Conservation (phyloP, 2,888 invertebrate species). For the Rugalucina vietnamica region DNA sequence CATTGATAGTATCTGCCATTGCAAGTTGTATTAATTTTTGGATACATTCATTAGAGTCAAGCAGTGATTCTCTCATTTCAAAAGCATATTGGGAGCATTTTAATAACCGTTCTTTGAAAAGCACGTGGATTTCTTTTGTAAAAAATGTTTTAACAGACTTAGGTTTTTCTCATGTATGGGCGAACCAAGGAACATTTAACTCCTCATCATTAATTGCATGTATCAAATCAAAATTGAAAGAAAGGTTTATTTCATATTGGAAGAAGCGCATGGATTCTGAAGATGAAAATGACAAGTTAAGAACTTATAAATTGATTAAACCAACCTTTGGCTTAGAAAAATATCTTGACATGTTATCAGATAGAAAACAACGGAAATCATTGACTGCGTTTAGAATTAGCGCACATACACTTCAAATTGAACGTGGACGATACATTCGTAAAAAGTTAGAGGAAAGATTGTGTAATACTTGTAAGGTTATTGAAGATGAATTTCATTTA, state of each 20-base stretch:
- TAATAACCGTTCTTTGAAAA: not conserved
- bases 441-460: not conserved
- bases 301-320: not conserved
- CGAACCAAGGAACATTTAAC: not conserved
- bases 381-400: not conserved
- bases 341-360: not conserved
- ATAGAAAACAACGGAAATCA: not conserved
- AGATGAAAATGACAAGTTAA: not conserved
- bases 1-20: not conserved
- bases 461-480: not conserved
- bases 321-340: not conserved
- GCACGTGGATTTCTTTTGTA: not conserved
- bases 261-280: not conserved
- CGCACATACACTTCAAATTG: not conserved
- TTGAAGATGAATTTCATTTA: not conserved
- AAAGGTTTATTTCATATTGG: not conserved
- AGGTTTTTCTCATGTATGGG: not conserved
- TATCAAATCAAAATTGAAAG: not conserved
- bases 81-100: not conserved
- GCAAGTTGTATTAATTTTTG: not conserved
- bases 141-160: not conserved
- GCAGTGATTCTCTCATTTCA: not conserved
- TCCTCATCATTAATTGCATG: not conserved
- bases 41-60: not conserved
- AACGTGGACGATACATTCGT: not conserved